phyloP scores from a whole-genome alignment of 2,113 vertebrate genomes.

The Xiphophorus hellerii region DNA sequence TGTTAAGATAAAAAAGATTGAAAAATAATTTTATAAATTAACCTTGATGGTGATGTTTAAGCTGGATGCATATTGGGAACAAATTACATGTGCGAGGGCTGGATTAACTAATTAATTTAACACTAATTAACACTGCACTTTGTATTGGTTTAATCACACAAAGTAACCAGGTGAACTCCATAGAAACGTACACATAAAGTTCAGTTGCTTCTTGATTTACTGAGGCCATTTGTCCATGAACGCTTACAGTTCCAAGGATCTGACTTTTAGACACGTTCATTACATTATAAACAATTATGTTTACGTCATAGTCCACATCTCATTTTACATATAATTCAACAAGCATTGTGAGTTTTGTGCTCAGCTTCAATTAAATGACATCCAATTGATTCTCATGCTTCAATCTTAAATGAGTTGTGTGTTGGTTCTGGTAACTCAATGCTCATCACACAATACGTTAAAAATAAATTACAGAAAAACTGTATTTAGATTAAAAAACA shows the following conservation, averaged over 20 bases:
- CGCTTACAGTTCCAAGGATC: slow-evolving; percentile 50
- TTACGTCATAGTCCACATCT: neutral
- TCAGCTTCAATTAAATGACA: slow-evolving; percentile 5
- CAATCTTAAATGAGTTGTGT: slow-evolving; percentile 21
- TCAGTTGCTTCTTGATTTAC: neutral
- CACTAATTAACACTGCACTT: neutral
- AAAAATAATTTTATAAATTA: too few species aligned
- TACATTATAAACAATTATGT: slow-evolving; percentile 18
- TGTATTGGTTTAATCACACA: neutral
- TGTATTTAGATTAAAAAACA: neutral
- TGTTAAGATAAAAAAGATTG: neutral
- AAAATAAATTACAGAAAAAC: neutral
- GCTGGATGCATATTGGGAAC: too few species aligned
- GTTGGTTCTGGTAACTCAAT: slow-evolving; percentile 48
- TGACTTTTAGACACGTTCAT: slow-evolving; percentile 45
- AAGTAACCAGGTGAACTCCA: neutral
- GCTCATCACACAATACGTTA: neutral
- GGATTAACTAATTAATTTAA: neutral
- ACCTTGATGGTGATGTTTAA: too few species aligned
- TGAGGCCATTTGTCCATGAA: neutral
- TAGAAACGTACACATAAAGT: neutral
- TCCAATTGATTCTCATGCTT: slow-evolving; percentile 12
- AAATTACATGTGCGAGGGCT: too few species aligned
- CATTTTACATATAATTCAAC: slow-evolving; percentile 17
- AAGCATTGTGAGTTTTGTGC: slow-evolving; percentile 9